Conservation (phyloP, 92 coral and sea anemone genomes). For the Actinostola sp. region DNA sequence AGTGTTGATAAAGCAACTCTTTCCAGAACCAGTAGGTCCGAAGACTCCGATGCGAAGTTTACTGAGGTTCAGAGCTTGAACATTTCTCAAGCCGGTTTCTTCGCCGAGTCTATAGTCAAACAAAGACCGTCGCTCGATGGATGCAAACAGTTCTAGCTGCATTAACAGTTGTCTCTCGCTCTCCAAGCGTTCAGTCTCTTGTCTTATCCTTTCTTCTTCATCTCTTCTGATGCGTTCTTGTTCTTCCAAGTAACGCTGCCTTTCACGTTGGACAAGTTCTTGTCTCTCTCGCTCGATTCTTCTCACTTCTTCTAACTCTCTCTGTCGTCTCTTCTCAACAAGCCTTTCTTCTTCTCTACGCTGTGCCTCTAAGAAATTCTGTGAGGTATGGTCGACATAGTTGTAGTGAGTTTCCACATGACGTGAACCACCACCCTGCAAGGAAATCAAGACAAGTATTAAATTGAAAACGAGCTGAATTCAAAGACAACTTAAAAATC, state of each 20-base stretch:
- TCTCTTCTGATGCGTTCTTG: constrained; percentile 28
- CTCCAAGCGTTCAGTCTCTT: constrained; percentile 16
- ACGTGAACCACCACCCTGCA: constrained; percentile 39
- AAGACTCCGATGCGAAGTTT: constrained; percentile 63
- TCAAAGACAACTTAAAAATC: too few relatives aligned
- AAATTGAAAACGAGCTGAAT: not conserved
- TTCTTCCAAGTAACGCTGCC: constrained; percentile 26
- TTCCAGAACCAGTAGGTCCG: constrained; percentile 75
- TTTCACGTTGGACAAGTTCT: constrained; percentile 22
- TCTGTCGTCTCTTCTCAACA: constrained; percentile 33
- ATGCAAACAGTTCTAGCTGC: constrained; percentile 28
- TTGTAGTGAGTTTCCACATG: constrained; percentile 43
- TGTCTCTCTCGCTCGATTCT: constrained; percentile 33
- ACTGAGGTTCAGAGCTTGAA: constrained; percentile 23
- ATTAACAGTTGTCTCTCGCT: constrained; percentile 22
- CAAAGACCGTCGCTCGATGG: constrained; percentile 37
- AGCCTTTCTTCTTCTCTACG: constrained; percentile 34
- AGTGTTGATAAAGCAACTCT: constrained; percentile 72
- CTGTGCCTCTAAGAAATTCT: constrained; percentile 15
- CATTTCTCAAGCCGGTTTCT: constrained; percentile 22
- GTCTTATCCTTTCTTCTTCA: constrained; percentile 32
- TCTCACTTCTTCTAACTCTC: constrained; percentile 27
- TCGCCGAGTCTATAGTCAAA: constrained; percentile 47
- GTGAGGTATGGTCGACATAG: constrained; percentile 50
- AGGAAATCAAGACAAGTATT: not conserved